Conservation (phyloP, 2,797 vertebrate species). For the Sebastolobus alascanus region DNA sequence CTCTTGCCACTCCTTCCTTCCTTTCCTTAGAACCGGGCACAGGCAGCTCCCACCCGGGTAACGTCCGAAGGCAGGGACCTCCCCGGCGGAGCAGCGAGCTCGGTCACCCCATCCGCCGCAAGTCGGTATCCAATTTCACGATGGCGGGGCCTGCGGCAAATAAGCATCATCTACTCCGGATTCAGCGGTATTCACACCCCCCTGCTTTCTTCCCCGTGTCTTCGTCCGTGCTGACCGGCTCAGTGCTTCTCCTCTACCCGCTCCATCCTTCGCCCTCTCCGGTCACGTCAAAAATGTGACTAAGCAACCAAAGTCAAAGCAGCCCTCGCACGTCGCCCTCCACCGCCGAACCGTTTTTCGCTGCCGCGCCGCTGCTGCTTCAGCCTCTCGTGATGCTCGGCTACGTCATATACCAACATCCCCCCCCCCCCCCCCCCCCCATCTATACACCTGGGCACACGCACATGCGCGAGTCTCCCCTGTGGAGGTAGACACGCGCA, state of each 20-base stretch:
- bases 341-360: too few species aligned
- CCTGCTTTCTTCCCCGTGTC: conserved; percentile 8
- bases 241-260: conserved; percentile 21
- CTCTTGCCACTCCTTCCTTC: conserved; percentile 74
- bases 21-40: conserved; percentile 71
- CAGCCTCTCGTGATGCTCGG: too few species aligned
- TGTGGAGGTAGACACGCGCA: not conserved
- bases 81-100: conserved; percentile 82
- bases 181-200: conserved; percentile 15
- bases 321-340: conserved; percentile 1
- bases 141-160: conserved; percentile 83
- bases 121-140: conserved; percentile 80
- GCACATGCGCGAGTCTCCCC: conserved; percentile 25
- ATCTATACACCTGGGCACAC: conserved; percentile 49
- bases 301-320: conserved; percentile 47
- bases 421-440: conserved; percentile 24
- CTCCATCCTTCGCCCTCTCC: conserved; percentile 50
- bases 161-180: conserved; percentile 71
- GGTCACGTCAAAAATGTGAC: conserved; percentile 14
- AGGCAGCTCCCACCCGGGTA: conserved; percentile 78
- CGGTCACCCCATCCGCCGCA: conserved; percentile 88
- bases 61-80: conserved; percentile 82
- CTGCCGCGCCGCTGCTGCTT: too few species aligned
- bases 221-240: conserved; percentile 27
- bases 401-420: conserved; percentile 57